A percentile compares a stretch with the other conserved stretches of the same genome.
Conservation (phyloP, 2,888 invertebrate species). For the Ormyrus rosae region DNA sequence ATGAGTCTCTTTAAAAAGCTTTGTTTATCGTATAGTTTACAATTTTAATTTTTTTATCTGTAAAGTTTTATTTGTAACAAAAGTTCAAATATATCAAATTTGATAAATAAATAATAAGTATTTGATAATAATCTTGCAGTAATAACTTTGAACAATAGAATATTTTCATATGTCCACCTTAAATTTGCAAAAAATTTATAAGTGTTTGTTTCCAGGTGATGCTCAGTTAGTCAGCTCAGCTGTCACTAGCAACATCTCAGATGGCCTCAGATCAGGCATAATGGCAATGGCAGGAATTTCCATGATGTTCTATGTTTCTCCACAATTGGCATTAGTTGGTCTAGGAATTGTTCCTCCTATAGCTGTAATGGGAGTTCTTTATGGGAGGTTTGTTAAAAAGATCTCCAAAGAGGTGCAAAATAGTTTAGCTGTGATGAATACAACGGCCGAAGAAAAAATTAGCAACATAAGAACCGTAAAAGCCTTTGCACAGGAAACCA, state of each 20-base stretch:
- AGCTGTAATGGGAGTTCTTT: constrained; percentile 87
- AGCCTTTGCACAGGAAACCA: constrained; percentile 90
- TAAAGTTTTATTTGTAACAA: too few relatives aligned
- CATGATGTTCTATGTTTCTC: constrained; percentile 98
- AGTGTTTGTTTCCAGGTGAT: constrained; percentile 82
- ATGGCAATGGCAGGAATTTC: constrained; percentile 92
- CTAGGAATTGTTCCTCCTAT: constrained; percentile 93
- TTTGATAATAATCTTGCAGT: background rate
- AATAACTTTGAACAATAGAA: background rate
- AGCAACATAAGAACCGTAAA: constrained; percentile 95
- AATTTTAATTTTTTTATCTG: background rate
- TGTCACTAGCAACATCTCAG: constrained; percentile 94
- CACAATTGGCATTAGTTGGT: constrained; percentile 90
- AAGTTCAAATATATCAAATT: too few relatives aligned
- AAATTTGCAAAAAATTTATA: background rate
- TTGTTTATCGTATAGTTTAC: background rate
- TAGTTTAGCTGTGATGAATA: constrained; percentile 78
- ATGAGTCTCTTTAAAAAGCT: background rate
- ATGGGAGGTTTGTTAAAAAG: constrained; percentile 89
- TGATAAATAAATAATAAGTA: too few relatives aligned
- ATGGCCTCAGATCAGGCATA: constrained; percentile 91
- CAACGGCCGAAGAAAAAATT: constrained; percentile 90
- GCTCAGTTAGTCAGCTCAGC: constrained; percentile 94
- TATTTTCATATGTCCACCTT: background rate
- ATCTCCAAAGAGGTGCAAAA: constrained; percentile 90